Percentiles rank a stretch among this genome's conserved stretches.
Evolutionary conservation across 2,797 vertebrate species (phyloP).

Genomic region (Erithacus rubecula): DNA sequence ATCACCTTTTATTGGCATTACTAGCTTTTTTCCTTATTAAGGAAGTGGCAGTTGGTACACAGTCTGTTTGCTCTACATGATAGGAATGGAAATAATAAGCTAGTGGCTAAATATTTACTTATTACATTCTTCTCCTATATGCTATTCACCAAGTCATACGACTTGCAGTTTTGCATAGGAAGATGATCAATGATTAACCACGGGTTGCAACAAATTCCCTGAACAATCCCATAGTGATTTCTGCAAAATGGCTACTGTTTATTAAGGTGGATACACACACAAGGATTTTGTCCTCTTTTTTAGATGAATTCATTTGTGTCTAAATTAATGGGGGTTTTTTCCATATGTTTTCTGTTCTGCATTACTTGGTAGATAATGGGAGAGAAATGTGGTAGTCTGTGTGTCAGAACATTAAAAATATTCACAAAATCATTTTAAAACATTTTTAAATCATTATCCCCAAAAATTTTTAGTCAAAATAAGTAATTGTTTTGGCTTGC

Average conservation of each 20-base stretch:
- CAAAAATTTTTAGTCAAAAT: neutral
- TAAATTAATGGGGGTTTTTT: neutral
- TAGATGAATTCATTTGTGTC: neutral
- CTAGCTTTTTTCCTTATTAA: conserved; percentile 1
- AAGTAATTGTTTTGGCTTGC: neutral
- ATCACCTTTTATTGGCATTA: neutral
- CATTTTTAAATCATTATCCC: too few species aligned
- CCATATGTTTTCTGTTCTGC: neutral
- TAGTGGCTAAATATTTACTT: conserved; percentile 60
- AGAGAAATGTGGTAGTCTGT: neutral
- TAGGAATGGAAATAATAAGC: conserved; percentile 28
- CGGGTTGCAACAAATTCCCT: neutral
- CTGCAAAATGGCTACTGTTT: neutral
- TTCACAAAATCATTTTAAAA: neutral
- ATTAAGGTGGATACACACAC: neutral
- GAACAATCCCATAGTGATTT: neutral
- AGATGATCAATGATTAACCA: conserved; percentile 60
- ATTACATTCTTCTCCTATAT: conserved; percentile 50
- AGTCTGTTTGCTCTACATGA: conserved; percentile 1
- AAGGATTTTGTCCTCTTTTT: neutral
- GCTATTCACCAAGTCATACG: neutral
- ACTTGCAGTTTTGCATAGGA: conserved; percentile 12
- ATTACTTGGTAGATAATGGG: neutral
- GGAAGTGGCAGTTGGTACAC: conserved; percentile 35
- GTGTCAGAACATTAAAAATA: neutral